Base-by-base conservation (phyloP, 1,140 invertebrate species). In the Papilio polytes region DNA sequence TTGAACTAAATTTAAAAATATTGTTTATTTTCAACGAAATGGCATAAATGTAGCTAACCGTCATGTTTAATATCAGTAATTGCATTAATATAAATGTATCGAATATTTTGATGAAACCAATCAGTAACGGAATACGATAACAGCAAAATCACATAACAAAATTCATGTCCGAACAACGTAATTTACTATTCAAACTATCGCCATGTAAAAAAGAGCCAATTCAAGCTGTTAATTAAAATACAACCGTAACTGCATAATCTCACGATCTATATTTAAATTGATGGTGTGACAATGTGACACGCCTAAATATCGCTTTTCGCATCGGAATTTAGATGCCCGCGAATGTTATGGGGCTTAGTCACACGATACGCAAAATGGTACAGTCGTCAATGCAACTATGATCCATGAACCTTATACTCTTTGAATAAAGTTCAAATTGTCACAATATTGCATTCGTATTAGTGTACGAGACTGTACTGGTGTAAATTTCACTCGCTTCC, bases 291-390 rank as follows among this genome's bases (percentile, higher is more conserved):
- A 76, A 76, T 76, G 46, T 51, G 46, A 51, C 41, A 76, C 46
- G 74, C 74, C 74, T 76, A 76, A 76, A 76, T 76, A 76, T 76
- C 74, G 74, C 44, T 76, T 76, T 46, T 51, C 74, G 46, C 46
- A 51, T 76, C 74, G 44, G 44, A 76, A 76, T 76, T 76, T 76
- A 76, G 74, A 76, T 76, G n/a, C 74, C 46, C 46, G 44, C 46
- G 46, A 76, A 76, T 76, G 46, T 76, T 76, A 76, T 76, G 74
- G 46, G 46, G 8, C n/a, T 76, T 76, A 48, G 74, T 76, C 74
- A 76, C 74, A 76, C 74, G 10, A 51, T 53, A 48, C 20, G 44
- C 44, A 70, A 66, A 66, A 70, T 70, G 44, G 20, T 74, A 74
- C 72, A 74, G 41, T 46, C 36, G 41, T 22, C 63, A 36, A 15